phyloP scores from a whole-genome alignment of 2,113 vertebrate genomes.

The Eleginops maclovinus region DNA sequence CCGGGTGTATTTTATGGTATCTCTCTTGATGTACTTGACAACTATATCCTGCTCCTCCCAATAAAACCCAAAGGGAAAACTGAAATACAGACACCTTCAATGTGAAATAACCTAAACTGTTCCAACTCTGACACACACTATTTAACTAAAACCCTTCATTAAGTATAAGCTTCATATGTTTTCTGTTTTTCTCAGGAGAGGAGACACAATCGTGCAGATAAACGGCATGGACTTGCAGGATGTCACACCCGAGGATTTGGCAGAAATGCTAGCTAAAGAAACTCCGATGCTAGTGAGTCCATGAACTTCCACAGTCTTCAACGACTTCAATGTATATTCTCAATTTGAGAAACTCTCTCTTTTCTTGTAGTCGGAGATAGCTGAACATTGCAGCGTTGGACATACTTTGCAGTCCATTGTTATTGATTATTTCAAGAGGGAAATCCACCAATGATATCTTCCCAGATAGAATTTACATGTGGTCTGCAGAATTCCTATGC shows the following conservation, averaged over 20 bases:
- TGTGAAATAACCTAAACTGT: background rate
- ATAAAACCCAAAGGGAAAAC: background rate
- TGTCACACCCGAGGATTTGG: constrained; percentile 74
- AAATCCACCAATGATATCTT: too few species aligned
- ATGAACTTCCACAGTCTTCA: background rate
- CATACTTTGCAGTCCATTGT: background rate
- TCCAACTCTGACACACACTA: background rate
- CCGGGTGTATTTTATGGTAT: too few species aligned
- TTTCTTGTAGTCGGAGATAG: background rate
- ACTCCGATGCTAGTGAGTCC: constrained; percentile 78
- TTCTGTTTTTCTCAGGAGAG: constrained; percentile 58
- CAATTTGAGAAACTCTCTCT: background rate
- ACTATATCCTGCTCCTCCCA: too few species aligned
- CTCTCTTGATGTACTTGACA: too few species aligned
- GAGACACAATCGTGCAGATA: constrained; percentile 79
- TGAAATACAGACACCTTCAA: background rate
- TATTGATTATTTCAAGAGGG: background rate
- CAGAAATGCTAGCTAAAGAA: constrained; percentile 53
- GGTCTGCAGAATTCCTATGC: background rate
- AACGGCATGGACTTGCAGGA: constrained; percentile 68
- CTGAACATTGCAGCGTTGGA: background rate
- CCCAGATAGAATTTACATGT: background rate
- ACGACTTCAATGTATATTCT: background rate
- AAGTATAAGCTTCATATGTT: background rate
- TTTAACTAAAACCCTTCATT: background rate